Base-by-base conservation (phyloP, 2,797 vertebrate genomes). In the Ptychobarbus kaznakovi region DNA sequence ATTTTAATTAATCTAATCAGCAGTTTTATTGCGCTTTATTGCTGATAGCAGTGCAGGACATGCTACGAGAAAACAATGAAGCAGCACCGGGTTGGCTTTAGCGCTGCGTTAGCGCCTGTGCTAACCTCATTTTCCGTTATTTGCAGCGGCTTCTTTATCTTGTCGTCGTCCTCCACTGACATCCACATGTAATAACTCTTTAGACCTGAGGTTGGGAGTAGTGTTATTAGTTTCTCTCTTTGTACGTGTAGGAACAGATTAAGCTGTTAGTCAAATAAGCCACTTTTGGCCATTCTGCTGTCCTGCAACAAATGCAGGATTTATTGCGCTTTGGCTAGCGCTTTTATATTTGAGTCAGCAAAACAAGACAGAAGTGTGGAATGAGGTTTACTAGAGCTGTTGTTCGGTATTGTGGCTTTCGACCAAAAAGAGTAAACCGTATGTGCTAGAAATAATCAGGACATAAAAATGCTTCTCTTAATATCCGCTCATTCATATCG, bases 151-250 rank as follows among this genome's bases (percentile, higher is more conserved):
- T 81, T 83, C 79, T 88, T 82, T 81, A 89, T 88, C 84, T 84
- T 46, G 49, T 75, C 63, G 28, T 87, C 63, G 18, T 87, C 74
- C 86, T 88, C 76, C 46, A 68, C 74, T 85, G 85, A 84, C 82
- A 83, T 69, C 66, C 77, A 84, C 70, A 42, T 82, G 75, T 86
- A 90, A 90, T 89, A 90, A 87, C 83, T 82, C 79, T 75, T 61
- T 84, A 87, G 86, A 86, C 83, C 83, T 65, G n/a, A 58, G 66
- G 74, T 85, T 25, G 82, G 70, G 86, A 87, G 86, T 86, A 32
- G 49, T 49, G 56, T 89, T 90, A 90, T 89, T 90, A 87, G 81
- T 85, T 90, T 86, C 69, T 77, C 70, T 88, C 72, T 82, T 78
- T 85, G 84, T 83, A 81, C 40, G 74, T 75, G 75, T 86, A 82